Base-by-base conservation (phyloP, 2,888 invertebrate species). In the Brachylomia viminalis region DNA sequence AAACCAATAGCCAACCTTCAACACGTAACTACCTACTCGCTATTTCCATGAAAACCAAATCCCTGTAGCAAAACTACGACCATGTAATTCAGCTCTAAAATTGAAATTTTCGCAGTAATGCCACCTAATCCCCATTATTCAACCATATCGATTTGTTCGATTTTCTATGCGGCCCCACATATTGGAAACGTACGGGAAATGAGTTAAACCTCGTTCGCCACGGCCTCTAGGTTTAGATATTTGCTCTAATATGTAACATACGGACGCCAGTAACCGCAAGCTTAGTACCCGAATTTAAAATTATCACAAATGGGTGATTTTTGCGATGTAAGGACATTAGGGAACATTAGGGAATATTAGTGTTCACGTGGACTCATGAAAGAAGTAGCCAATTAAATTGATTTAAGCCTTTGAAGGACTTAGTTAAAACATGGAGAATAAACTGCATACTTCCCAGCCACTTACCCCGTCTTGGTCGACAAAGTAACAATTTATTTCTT, bases 151-250 rank as follows among this genome's bases (percentile, higher is more conserved):
- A 88, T 90, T 87, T 90, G 92, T 93, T 94, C 92, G 91, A 93
- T 94, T 92, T 92, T 90, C 92, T 89, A 92, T 93, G 92, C 93
- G 89, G 90, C 93, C 93, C 91, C 83, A 85, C 94, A 94, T 95
- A 95, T 95, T 95, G 95, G 93, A 92, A 91, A 89, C 91, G 93
- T 92, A 91, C 92, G 91, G 94, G 94, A 95, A 95, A 96, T 95
- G 95, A 96, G 95, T 95, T 95, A 95, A 96, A 93, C 95, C 94
- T 91, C 92, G 94, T 95, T 95, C 93, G 90, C 94, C 93, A 87
- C 94, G 92, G 92, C 92, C 93, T 91, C 91, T 90, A 91, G 90
- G 91, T 90, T 91, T 91, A 92, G 92, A 89, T 94, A 91, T 93
- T 93, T 93, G 90, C 91, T 93, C 91, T 92, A 92, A 91, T 88